Conservation (phyloP, 2,888 invertebrate genomes). For the Cephus runcator region DNA sequence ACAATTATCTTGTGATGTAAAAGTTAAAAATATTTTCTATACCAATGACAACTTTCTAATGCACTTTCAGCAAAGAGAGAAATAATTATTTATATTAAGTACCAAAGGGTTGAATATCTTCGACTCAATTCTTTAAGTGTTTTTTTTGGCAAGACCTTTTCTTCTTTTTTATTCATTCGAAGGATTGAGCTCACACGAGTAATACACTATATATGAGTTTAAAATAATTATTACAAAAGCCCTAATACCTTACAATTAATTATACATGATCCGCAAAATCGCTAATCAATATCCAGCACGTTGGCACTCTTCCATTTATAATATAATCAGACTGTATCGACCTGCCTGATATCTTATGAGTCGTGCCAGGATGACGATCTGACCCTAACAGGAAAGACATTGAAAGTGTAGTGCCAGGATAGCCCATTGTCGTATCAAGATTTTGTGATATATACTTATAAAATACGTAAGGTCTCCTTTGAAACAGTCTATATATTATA, state of each 20-base stretch:
- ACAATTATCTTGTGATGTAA: not conserved
- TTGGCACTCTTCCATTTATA: not conserved
- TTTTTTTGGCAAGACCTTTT: constrained; percentile 33
- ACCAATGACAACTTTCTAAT: not conserved
- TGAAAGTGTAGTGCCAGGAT: not conserved
- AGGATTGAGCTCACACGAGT: constrained; percentile 39
- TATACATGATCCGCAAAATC: constrained; percentile 14
- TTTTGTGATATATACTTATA: not conserved
- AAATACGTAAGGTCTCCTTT: not conserved
- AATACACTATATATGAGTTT: constrained; percentile 33
- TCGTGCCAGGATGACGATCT: not conserved
- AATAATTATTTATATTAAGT: not conserved
- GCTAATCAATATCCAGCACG: not conserved
- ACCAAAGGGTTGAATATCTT: not conserved
- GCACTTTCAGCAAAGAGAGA: not conserved
- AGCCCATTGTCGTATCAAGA: not conserved
- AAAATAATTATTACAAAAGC: constrained; percentile 37
- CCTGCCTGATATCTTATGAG: not conserved
- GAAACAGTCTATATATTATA: not conserved
- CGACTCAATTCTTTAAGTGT: not conserved
- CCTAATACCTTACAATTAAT: constrained; percentile 38
- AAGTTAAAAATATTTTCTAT: not conserved
- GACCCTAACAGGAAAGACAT: not conserved
- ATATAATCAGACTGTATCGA: not conserved
- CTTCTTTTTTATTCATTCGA: constrained; percentile 27